Conservation (phyloP, 2,888 invertebrate genomes). For the Brachynemurus nebulosus region DNA sequence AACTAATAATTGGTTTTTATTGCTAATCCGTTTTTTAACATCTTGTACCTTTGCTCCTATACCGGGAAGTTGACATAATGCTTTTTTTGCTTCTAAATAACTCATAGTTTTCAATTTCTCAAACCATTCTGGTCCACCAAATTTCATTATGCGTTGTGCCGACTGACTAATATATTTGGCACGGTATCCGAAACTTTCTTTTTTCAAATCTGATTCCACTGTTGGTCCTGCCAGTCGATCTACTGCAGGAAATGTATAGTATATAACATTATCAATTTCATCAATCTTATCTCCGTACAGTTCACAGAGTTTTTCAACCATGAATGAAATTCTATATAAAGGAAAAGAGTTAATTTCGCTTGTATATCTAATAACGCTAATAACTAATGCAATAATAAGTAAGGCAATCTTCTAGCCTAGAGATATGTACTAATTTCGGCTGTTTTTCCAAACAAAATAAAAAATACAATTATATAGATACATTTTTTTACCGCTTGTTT, state of each 20-base stretch:
- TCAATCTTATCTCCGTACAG: constrained; percentile 70
- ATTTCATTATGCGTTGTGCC: constrained; percentile 49
- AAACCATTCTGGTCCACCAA: constrained; percentile 64
- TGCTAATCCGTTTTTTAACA: constrained; percentile 3
- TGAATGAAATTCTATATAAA: constrained; percentile 77
- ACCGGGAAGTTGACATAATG: constrained; percentile 68
- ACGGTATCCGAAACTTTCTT: constrained; percentile 74
- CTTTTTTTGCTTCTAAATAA: constrained; percentile 57
- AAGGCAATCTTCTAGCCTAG: too few relatives aligned
- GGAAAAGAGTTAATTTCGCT: too few relatives aligned
- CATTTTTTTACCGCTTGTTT: too few relatives aligned
- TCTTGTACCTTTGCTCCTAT: constrained; percentile 82
- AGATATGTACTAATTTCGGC: too few relatives aligned
- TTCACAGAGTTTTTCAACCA: constrained; percentile 79
- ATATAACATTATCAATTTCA: constrained; percentile 44
- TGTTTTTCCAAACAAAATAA: too few relatives aligned
- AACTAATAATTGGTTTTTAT: too few relatives aligned
- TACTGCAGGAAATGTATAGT: constrained; percentile 72
- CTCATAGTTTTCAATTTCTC: constrained; percentile 45
- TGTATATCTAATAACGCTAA: too few relatives aligned
- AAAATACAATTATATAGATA: too few relatives aligned
- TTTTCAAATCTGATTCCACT: constrained; percentile 57
- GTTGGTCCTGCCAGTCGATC: constrained; percentile 41
- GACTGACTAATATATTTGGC: constrained; percentile 73
- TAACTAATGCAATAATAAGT: too few relatives aligned